Evolutionary conservation across 2,113 vertebrate species (phyloP), one percentile per base, ranked within the genome.

Genomic region (Andinoacara biseriatus): DNA sequence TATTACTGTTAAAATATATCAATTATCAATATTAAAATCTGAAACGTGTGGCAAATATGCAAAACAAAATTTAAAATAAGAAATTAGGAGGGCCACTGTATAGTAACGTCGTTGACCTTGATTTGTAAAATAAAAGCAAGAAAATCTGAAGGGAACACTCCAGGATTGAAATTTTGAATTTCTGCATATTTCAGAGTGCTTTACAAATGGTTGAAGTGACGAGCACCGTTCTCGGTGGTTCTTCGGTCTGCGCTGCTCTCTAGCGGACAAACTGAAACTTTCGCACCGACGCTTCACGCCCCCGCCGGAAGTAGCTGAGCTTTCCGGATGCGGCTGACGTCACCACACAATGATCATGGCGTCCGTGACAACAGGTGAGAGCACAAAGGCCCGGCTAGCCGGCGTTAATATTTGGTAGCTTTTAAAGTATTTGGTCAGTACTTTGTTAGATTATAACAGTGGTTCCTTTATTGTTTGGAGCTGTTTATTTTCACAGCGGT

Each of bases 351-450:
- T 1, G 87, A 96, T 95, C 90, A 96, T 96, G 96, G 96, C 95
- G 94, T 95, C 96, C 20, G 95, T 95, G 74, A 95, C 94, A 92
- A 95, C 95, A 95, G 96, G 96, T 96, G 86, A 96, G 94, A 86
- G 57, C 89, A 69, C 2, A 79, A 85, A 86, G 88, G 90, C 89
- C 87, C 80, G 80, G 80, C 13, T 17, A 56, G 3, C 52, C 1
- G 9, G 26, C 26, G 18, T 20, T 31, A 38, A 9, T n/a, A 3
- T 4, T 54, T 2, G 2, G 5, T 14, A 26, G 4, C 2, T 14
- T 15, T 76, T 10, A 0, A 43, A 58, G 17, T 17, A 26, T 43
- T 2, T 74, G 0, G 1, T 1, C 2, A 1, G 17, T 22, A 38
- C 6, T 8, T 1, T 20, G 1, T 4, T 11, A 14, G 10, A 38